Evolutionary conservation across 1,140 invertebrate genomes (phyloP), one percentile per base, ranked within the genome.

Genomic region (Stenopsyche tienmushanensis): DNA sequence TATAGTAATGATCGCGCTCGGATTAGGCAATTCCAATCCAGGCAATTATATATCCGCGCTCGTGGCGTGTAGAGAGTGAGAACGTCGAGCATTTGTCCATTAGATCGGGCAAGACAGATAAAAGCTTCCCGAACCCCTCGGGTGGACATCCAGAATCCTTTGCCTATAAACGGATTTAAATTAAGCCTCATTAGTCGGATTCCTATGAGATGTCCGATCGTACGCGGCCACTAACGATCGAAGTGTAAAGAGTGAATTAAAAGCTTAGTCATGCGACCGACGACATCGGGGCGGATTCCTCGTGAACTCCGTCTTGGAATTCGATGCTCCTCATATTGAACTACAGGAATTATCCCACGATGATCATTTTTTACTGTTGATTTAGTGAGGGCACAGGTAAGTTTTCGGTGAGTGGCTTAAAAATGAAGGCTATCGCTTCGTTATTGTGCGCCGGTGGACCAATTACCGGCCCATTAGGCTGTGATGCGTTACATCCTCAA

Each of bases 401-500:
- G 54, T 39, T 57, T 39, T 57, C 25, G 54, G 29, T 5, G 29
- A 34, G 13, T n/a, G 13, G n/a, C 10, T 7, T 24, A 49, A 44
- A 29, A 26, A 21, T 1, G 26, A 60, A 66, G 15, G 57, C 26
- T 34, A 24, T 66, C 9, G 45, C 26, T 41, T 42, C 45, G 58
- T 66, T 65, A 64, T 58, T 65, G 53, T 65, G 59, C 29, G 52
- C 29, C 55, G 20, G 17, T 58, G 44, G 59, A 44, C 58, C 66
- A 69, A 69, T 69, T 69, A 69, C 59, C 24, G 42, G 52, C 17
- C 63, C 67, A 69, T 69, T 69, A 69, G 64, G 39, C 63, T n/a
- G 42, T 63, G 67, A 69, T 65, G 67, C 67, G 67, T 65, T 63
- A 69, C 67, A 69, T 65, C 67, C 67, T 69, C 54, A 45, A 65